A percentile compares a stretch with the other conserved stretches of the same genome.
Evolutionary conservation across 2,888 invertebrate genomes (phyloP).

Genomic region (Andrena praecox): DNA sequence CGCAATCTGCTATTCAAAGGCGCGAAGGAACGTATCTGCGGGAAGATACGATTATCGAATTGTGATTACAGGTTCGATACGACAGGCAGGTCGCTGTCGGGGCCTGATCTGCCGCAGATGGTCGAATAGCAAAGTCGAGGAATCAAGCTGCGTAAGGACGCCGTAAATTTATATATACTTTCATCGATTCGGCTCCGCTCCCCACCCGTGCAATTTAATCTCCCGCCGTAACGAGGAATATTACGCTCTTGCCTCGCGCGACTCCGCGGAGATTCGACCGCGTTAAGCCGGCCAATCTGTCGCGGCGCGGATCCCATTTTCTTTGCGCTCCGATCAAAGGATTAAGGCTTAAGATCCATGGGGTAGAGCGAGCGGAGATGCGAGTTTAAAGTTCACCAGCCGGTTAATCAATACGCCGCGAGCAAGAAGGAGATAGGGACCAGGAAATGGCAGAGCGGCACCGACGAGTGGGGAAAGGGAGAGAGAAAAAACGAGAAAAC

Average conservation of each 20-base stretch:
- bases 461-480: conserved; percentile 14
- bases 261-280: not conserved
- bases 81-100: not conserved
- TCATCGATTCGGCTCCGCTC: not conserved
- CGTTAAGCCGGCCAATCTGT: conserved; percentile 29
- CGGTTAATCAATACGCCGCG: conserved; percentile 66
- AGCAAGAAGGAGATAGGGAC: conserved; percentile 39
- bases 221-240: not conserved
- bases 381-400: conserved; percentile 56
- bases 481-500: conserved; percentile 10
- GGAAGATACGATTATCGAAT: conserved; percentile 28
- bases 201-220: not conserved
- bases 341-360: conserved; percentile 24
- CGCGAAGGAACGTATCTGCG: conserved; percentile 23
- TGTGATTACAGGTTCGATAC: conserved; percentile 28
- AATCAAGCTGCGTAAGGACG: not conserved
- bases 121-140: not conserved
- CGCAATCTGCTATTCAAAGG: conserved; percentile 49
- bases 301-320: conserved; percentile 12
- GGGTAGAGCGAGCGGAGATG: conserved; percentile 16
- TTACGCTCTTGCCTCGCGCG: not conserved
- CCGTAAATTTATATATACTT: conserved; percentile 19
- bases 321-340: conserved; percentile 12
- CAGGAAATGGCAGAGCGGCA: conserved; percentile 30
- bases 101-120: not conserved